Conservation (phyloP, 1,140 invertebrate species). For the Pachypeltis micranthus region DNA sequence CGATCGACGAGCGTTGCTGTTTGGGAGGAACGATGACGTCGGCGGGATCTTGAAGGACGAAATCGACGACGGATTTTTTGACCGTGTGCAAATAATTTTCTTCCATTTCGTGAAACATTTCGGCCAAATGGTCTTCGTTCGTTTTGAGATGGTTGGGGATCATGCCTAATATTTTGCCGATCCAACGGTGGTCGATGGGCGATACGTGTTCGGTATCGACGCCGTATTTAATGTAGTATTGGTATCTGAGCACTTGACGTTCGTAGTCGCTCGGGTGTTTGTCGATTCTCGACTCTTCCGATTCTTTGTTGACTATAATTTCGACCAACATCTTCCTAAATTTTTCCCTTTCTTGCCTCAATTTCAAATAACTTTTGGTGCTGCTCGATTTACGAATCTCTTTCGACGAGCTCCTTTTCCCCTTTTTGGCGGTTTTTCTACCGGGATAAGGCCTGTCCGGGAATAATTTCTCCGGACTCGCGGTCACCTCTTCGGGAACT, state of each 20-base stretch:
- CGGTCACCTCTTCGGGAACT: slow-evolving; percentile 11
- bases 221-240: slow-evolving; percentile 80
- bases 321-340: slow-evolving; percentile 68
- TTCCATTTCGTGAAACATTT: slow-evolving; percentile 41
- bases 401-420: not conserved
- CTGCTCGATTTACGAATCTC: not conserved
- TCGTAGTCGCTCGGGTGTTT: slow-evolving; percentile 45
- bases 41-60: slow-evolving; percentile 65
- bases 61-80: slow-evolving; percentile 80
- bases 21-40: slow-evolving; percentile 21
- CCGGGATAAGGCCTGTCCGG: slow-evolving; percentile 5
- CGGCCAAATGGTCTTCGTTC: slow-evolving; percentile 38
- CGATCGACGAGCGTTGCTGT: not conserved
- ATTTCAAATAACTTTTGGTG: slow-evolving; percentile 40
- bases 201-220: slow-evolving; percentile 77
- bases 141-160: slow-evolving; percentile 37
- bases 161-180: slow-evolving; percentile 41
- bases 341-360: slow-evolving; percentile 63
- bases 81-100: slow-evolving; percentile 73
- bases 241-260: slow-evolving; percentile 63
- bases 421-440: not conserved
- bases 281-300: slow-evolving; percentile 31
- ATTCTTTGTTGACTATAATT: slow-evolving; percentile 40
- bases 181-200: slow-evolving; percentile 47
- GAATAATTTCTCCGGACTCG: not conserved